Percentiles rank a stretch among this genome's conserved stretches.
Evolutionary conservation across 2,888 invertebrate genomes (phyloP).

Genomic region (Xanthorhoe designata): DNA sequence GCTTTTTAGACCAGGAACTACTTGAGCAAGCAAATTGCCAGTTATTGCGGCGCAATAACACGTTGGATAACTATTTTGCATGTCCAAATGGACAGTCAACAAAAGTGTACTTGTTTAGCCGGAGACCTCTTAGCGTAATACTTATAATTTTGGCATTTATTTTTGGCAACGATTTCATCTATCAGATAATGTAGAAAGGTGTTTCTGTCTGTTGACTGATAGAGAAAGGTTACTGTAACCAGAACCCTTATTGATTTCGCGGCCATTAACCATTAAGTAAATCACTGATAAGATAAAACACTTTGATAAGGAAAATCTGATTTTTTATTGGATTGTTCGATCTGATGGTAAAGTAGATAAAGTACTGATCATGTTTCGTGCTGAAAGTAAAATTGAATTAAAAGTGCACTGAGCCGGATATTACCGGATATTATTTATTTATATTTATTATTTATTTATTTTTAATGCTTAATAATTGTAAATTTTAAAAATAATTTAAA

Average conservation of each 20-base stretch:
- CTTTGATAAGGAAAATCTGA: constrained; percentile 16
- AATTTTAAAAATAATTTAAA: too few relatives aligned
- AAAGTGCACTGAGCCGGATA: constrained; percentile 57
- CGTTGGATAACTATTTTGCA: constrained; percentile 38
- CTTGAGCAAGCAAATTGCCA: constrained; percentile 47
- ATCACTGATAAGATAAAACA: constrained; percentile 38
- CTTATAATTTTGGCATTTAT: constrained; percentile 5
- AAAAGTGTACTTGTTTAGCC: constrained; percentile 11
- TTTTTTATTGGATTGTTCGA: constrained; percentile 28
- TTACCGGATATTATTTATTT: constrained; percentile 53
- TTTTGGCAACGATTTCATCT: constrained; percentile 5
- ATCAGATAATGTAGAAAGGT: constrained; percentile 21
- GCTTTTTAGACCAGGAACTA: constrained; percentile 51
- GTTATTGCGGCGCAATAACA: constrained; percentile 54
- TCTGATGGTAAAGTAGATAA: constrained; percentile 10
- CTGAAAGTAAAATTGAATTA: constrained; percentile 61
- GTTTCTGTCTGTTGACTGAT: constrained; percentile 57
- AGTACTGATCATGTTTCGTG: constrained; percentile 55
- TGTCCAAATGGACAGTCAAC: constrained; percentile 35
- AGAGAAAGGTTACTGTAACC: constrained; percentile 44
- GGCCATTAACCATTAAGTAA: constrained; percentile 50
- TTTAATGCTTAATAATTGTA: too few relatives aligned
- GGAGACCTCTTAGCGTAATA: constrained; percentile 8
- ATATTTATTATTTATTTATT: too few relatives aligned
- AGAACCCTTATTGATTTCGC: constrained; percentile 47